Evolutionary conservation across 1,140 invertebrate species (phyloP).

Genomic region (Cecropterus lyciades): DNA sequence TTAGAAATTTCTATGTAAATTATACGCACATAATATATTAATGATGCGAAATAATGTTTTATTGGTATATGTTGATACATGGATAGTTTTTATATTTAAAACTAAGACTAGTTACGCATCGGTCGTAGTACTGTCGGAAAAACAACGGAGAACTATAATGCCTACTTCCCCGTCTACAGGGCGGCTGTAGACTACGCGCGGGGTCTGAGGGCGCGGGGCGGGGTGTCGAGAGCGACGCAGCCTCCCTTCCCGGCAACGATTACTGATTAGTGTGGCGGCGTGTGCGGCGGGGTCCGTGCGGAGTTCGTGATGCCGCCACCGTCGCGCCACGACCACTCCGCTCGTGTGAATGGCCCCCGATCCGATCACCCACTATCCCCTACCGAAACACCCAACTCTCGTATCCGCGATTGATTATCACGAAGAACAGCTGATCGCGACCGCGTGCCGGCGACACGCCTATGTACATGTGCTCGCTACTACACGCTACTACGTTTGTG

Average conservation of each 20-base stretch:
- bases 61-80: too few relatives aligned
- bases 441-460: slow-evolving; percentile 50
- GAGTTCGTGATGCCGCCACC: slow-evolving; percentile 63
- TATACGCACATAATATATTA: too few relatives aligned
- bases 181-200: slow-evolving; percentile 43
- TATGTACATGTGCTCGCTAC: slow-evolving; percentile 62
- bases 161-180: slow-evolving; percentile 44
- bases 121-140: neutral
- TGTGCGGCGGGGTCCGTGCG: slow-evolving; percentile 72
- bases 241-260: slow-evolving; percentile 80
- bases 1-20: too few relatives aligned
- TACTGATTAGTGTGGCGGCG: slow-evolving; percentile 80
- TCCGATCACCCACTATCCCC: slow-evolving; percentile 29
- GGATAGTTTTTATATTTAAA: too few relatives aligned
- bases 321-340: slow-evolving; percentile 39
- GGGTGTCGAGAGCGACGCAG: slow-evolving; percentile 68
- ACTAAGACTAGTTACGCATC: too few relatives aligned
- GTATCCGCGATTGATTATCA: slow-evolving; percentile 51
- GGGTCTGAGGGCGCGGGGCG: slow-evolving; percentile 37
- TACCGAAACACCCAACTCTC: slow-evolving; percentile 33
- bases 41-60: too few relatives aligned
- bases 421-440: slow-evolving; percentile 70
- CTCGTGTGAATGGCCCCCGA: slow-evolving; percentile 47
- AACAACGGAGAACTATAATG: slow-evolving; percentile 19
- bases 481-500: slow-evolving; percentile 63